Base-by-base conservation (phyloP, 2,888 invertebrate genomes). In the Euplexia lucipara region DNA sequence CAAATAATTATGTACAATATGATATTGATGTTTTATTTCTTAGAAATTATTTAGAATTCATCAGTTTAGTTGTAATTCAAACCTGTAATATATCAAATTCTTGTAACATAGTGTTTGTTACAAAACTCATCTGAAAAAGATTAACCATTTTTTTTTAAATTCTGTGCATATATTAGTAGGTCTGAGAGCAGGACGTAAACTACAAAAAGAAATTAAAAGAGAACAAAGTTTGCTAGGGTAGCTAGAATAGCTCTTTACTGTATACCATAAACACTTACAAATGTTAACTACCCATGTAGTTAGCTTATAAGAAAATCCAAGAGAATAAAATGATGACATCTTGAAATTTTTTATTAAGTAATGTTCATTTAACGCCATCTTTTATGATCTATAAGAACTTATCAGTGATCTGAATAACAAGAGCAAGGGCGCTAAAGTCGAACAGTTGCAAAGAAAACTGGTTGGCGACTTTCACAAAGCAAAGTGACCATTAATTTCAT, bases 391-490 rank as follows among this genome's bases (percentile, higher is more conserved):
- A 16, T 8, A 30, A 49, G 47, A 53, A 72, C 42, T 61, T 14
- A 14, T 39, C 7, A 39, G 9, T 45, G 35, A 47, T n/a, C 30
- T 26, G 5, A 37, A 68, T 53, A 52, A 45, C 10, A 53, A 49
- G 34, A 59, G 35, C 59, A 45, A 62, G 32, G 44, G 22, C 41
- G 30, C 2, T 6, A n/a, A 67, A 41, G 48, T 49, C 53, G 54
- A 66, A 37, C 59, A 49, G 32, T 45, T 20, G 30, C 14, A 20
- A 57, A 53, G 35, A 51, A 61, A 62, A 62, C 62, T 44, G 49
- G 52, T 58, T 16, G 26, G 35, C 3, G 20, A 63, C 72, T 74
- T 74, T 73, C 75, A 74, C 69, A 73, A 41, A 34, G 22, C 16
- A 62, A 65, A 60, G 53, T 12, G 53, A 56, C 18, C 47, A 57